Evolutionary conservation across 2,113 vertebrate species (phyloP), one percentile per base, ranked within the genome.

Genomic region (Psittacula cyanocephala): DNA sequence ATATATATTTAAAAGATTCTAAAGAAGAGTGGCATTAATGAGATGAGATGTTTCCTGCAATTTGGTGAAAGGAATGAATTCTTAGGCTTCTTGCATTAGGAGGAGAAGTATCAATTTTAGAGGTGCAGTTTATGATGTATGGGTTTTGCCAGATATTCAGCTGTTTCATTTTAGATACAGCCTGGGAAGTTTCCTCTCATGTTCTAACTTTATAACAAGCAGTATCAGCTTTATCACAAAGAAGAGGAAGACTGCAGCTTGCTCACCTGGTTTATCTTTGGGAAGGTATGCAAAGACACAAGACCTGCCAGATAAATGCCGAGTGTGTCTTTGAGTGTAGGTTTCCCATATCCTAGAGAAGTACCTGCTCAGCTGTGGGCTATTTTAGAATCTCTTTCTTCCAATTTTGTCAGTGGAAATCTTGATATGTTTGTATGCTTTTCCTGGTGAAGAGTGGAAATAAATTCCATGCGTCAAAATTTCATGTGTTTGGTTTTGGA

Each of bases 1-100:
- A 90, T 49, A 91, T 53, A 81, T 89, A 91, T 95, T 93, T 94
- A 85, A 96, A 95, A 60, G 60, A 81, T 95, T 96, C 75, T 89
- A 50, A 91, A 72, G 65, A 79, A 92, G 71, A 89, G 20, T 88
- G 77, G 72, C 70, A 62, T 63, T 92, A 93, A 92, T 94, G 91
- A 96, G 93, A 96, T 12, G 44, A 91, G 85, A 72, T 82, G 83
- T 75, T 83, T 95, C 89, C 91, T 96, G 92, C 75, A 84, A 81
- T 86, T 86, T 94, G 52, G 76, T 76, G 37, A 44, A 60, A 72
- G 91, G 87, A 97, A 88, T 49, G 46, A 62, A 59, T 65, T 74
- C 75, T 92, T 83, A 44, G 20, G 11, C 77, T 91, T 84, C 50
- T 96, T 75, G 35, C 64, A 50, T 17, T 62, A 41, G 65, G 25